Conservation (phyloP, 2,888 invertebrate species). For the Limnephilus lunatus region DNA sequence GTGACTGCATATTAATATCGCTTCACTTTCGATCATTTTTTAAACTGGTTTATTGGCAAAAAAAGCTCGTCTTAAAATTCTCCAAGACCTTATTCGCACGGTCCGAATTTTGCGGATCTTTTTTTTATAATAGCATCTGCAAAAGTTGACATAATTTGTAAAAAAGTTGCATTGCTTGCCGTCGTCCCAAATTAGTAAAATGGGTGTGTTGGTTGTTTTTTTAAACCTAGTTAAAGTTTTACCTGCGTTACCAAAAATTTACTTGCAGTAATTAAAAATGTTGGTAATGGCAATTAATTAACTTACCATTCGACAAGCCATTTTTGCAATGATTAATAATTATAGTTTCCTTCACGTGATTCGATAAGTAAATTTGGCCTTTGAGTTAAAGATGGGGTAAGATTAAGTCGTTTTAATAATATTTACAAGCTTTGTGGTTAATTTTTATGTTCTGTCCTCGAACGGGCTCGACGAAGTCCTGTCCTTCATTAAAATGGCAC, state of each 20-base stretch:
- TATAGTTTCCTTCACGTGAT: not conserved
- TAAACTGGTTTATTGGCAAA: not conserved
- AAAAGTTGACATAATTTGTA: not conserved
- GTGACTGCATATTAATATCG: not conserved
- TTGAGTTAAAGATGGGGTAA: not conserved
- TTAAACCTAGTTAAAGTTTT: not conserved
- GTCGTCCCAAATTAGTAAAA: not conserved
- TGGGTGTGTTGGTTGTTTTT: not conserved
- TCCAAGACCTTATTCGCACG: not conserved
- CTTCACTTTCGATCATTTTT: not conserved
- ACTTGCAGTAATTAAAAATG: not conserved
- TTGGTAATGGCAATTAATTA: not conserved
- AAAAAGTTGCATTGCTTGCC: not conserved
- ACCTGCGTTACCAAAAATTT: not conserved
- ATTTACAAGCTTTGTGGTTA: too few relatives aligned
- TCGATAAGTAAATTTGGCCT: not conserved
- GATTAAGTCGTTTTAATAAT: too few relatives aligned
- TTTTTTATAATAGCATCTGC: not conserved
- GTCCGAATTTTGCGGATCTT: not conserved
- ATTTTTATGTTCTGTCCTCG: too few relatives aligned
- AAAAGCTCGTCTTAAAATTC: not conserved
- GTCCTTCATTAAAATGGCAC: too few relatives aligned
- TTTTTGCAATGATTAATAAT: not conserved
- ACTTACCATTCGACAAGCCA: not conserved
- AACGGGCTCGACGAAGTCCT: too few relatives aligned